These are phyloP conservation scores for Iguana delicatissima DNA, from an alignment of 2,797 vertebrate species.

Conservation along the genomic window DNA sequence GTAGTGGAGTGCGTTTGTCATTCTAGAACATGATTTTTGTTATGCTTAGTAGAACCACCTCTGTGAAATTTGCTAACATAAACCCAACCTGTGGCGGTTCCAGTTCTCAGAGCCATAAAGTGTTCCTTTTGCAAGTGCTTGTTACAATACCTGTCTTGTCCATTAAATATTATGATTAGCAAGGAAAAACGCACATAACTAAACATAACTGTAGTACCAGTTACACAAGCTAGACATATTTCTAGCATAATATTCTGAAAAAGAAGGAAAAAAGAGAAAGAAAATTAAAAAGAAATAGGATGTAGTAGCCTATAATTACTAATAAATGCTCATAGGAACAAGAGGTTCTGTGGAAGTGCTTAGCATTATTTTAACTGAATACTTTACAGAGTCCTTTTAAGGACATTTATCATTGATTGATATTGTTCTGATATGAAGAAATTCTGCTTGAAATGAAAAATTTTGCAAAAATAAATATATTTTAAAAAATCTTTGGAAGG, in stretches of 20 bases:
- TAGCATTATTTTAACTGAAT: constrained; percentile 27
- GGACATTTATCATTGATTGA: neutral
- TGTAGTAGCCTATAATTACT: neutral
- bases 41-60: neutral
- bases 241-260: constrained; percentile 22
- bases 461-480: constrained; percentile 58
- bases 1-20: neutral
- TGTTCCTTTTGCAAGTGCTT: constrained; percentile 11
- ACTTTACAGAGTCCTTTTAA: constrained; percentile 26
- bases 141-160: constrained; percentile 34
- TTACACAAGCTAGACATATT: constrained; percentile 3
- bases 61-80: neutral
- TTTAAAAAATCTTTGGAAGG: constrained; percentile 22
- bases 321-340: neutral
- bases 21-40: neutral
- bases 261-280: neutral
- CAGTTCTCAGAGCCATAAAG: neutral
- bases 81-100: neutral
- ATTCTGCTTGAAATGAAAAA: constrained; percentile 51
- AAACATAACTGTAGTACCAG: constrained; percentile 23
- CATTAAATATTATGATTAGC: constrained; percentile 21
- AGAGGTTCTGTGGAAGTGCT: constrained; percentile 7
- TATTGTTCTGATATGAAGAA: constrained; percentile 11
- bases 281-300: too few relatives aligned
- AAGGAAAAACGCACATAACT: neutral